A percentile compares a stretch with the other conserved stretches of the same genome.
These are phyloP conservation scores for Pandion haliaetus DNA, from an alignment of 2,113 vertebrate genomes.

Conservation along the genomic window DNA sequence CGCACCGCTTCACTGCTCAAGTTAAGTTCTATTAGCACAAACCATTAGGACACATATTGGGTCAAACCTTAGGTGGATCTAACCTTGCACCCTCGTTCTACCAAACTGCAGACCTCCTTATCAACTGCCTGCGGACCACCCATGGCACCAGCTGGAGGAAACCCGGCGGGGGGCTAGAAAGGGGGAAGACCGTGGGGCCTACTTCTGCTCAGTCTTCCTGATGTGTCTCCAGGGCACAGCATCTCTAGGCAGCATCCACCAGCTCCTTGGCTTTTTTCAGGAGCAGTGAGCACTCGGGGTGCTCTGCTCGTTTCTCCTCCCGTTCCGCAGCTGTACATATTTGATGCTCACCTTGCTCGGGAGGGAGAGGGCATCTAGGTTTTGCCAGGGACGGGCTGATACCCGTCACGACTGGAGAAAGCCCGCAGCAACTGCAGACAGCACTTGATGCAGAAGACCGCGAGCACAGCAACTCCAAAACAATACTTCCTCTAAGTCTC, in stretches of 20 bases:
- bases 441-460: accelerated
- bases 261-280: neutral
- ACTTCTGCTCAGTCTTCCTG: neutral
- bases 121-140: neutral
- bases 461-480: neutral
- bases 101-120: neutral
- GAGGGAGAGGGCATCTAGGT: neutral
- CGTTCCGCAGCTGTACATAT: neutral
- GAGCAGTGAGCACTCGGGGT: neutral
- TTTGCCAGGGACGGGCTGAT: neutral
- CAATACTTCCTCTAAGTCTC: too few relatives aligned
- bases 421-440: neutral
- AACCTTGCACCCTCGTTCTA: neutral
- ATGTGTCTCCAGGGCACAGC: accelerated
- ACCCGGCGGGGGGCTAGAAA: neutral
- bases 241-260: neutral
- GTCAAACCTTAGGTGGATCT: neutral
- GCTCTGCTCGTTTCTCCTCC: neutral
- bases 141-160: neutral
- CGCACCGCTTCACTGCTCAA: neutral
- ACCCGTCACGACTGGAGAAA: accelerated
- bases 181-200: accelerated
- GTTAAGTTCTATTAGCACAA: neutral
- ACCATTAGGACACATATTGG: accelerated
- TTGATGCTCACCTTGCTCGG: neutral